Percentiles rank a stretch among this genome's conserved stretches.
Conservation (phyloP, 2,888 invertebrate genomes). For the Ecliptopera silaceata region DNA sequence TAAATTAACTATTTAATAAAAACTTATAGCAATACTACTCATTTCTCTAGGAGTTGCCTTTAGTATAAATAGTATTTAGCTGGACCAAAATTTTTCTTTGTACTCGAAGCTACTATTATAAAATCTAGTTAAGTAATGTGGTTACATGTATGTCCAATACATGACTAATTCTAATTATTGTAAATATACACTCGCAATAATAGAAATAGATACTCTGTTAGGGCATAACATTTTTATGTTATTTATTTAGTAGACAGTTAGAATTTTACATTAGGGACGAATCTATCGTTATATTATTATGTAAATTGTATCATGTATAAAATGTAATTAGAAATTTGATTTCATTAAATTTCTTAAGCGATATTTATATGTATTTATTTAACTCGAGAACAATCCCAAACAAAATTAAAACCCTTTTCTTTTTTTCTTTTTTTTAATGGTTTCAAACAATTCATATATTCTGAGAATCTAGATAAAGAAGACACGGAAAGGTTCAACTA, state of each 20-base stretch:
- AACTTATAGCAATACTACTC: conserved; percentile 68
- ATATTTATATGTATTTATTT: conserved; percentile 6
- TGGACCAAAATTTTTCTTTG: conserved; percentile 81
- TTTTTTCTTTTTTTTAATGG: no score
- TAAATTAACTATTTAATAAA: conserved; percentile 54
- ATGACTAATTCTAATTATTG: conserved; percentile 48
- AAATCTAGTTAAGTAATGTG: conserved; percentile 59
- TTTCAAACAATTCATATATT: no score
- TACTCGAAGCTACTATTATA: conserved; percentile 63
- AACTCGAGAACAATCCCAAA: not conserved
- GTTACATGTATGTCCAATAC: conserved; percentile 71
- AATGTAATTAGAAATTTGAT: conserved; percentile 80
- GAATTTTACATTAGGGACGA: conserved; percentile 60
- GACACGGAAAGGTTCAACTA: no score
- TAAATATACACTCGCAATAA: conserved; percentile 79
- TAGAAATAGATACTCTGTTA: conserved; percentile 65
- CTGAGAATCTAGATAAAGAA: no score
- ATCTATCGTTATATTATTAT: conserved; percentile 58
- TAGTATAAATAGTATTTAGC: conserved; percentile 77
- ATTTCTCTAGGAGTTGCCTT: conserved; percentile 72
- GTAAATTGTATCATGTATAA: conserved; percentile 80
- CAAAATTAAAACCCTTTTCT: no score
- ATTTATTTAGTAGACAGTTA: conserved; percentile 73
- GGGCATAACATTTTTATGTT: conserved; percentile 66
- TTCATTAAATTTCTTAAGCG: conserved; percentile 81